A percentile compares a stretch with the other conserved stretches of the same genome.
These are phyloP conservation scores for Heterotilapia buettikoferi DNA, from an alignment of 2,113 vertebrate species.

Conservation along the genomic window DNA sequence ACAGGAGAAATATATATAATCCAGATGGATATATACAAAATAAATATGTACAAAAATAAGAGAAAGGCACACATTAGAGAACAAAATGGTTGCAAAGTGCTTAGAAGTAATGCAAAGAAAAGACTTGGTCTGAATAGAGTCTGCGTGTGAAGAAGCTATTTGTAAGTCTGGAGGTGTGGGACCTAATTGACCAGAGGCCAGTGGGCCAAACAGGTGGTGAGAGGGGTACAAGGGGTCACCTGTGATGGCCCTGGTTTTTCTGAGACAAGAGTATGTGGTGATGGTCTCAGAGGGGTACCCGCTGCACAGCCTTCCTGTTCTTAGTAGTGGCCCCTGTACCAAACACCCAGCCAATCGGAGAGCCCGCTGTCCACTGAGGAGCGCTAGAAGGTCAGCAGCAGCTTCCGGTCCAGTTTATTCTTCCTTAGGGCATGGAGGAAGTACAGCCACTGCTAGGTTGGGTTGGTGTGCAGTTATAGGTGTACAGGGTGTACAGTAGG, in stretches of 20 bases:
- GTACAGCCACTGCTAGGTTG: neutral
- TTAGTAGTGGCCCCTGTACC: neutral
- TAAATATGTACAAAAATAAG: neutral
- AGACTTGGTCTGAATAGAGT: neutral
- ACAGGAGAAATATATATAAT: neutral
- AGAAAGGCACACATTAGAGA: neutral
- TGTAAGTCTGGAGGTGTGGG: neutral
- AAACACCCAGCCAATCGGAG: neutral
- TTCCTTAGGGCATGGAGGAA: neutral
- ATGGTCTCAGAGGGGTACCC: neutral
- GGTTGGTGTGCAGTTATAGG: neutral
- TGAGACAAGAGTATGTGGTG: neutral
- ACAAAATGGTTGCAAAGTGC: neutral
- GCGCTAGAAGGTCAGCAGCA: neutral
- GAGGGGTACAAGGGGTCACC: neutral
- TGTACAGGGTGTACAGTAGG: neutral
- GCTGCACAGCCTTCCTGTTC: neutral
- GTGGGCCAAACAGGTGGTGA: neutral
- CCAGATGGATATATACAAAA: neutral
- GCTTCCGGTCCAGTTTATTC: neutral
- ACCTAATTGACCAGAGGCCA: neutral
- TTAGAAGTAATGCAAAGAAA: neutral
- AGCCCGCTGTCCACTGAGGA: neutral
- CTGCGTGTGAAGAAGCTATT: neutral
- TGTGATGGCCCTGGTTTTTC: neutral